Percentiles rank a stretch among this genome's conserved stretches.
Conservation (phyloP, 2,113 vertebrate genomes). For the Cepphus grylle region DNA sequence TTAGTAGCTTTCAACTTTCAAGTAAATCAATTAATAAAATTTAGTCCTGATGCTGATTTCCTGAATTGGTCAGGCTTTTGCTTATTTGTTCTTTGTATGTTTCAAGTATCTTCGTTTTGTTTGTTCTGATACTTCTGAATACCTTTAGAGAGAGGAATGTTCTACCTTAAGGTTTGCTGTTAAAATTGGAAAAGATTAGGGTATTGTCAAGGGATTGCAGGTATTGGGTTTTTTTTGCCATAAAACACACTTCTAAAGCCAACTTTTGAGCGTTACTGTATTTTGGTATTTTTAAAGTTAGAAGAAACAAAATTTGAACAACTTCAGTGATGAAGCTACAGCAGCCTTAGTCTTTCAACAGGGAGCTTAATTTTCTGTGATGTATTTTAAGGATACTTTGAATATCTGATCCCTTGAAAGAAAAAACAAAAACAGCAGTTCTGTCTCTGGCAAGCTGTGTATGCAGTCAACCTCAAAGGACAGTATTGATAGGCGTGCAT, state of each 20-base stretch:
- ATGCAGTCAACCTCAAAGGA: neutral
- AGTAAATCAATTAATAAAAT: neutral
- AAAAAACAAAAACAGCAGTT: neutral
- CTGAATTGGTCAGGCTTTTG: neutral
- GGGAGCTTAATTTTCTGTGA: neutral
- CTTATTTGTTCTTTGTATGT: neutral
- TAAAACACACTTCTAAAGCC: neutral
- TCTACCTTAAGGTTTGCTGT: neutral
- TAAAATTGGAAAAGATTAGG: neutral
- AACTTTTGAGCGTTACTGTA: neutral
- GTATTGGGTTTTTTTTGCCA: rapidly evolving
- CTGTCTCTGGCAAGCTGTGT: neutral
- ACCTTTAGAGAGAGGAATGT: neutral
- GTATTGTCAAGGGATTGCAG: neutral
- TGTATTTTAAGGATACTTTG: neutral
- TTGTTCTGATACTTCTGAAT: neutral
- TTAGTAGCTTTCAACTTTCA: neutral
- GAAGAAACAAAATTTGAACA: neutral
- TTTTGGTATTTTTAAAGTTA: neutral
- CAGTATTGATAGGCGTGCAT: neutral
- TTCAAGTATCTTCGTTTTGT: neutral
- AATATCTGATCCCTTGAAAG: neutral
- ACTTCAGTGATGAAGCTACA: neutral
- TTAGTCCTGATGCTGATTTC: neutral
- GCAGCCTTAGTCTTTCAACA: neutral